Evolutionary conservation across 2,797 vertebrate species (phyloP).

Genomic region (Pangasius djambal): DNA sequence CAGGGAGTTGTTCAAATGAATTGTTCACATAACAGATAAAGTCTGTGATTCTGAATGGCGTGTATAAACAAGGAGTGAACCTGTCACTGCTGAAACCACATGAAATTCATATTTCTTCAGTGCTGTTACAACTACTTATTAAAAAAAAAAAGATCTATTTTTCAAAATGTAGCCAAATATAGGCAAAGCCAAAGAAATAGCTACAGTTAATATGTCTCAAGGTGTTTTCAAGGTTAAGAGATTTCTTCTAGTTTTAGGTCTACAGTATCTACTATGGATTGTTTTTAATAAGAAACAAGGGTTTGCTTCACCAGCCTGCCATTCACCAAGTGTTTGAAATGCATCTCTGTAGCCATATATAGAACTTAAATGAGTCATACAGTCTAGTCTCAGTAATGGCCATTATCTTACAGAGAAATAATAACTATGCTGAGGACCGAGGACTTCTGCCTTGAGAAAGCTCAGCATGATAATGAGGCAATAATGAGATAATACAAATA

Average conservation of each 20-base stretch:
- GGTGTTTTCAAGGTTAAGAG: not conserved
- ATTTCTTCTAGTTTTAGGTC: not conserved
- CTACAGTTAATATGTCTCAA: not conserved
- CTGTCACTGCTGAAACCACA: not conserved
- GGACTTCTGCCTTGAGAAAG: slow-evolving; percentile 11
- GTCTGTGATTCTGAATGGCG: not conserved
- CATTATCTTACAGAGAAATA: slow-evolving; percentile 14
- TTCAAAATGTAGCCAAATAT: not conserved
- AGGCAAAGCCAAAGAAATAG: not conserved
- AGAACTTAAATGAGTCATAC: not conserved
- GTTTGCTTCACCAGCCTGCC: not conserved
- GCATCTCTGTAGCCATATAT: not conserved
- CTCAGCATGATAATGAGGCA: slow-evolving; percentile 28
- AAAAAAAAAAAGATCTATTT: not conserved
- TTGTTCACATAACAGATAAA: not conserved
- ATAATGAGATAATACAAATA: slow-evolving; percentile 26
- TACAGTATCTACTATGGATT: not conserved
- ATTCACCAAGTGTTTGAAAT: not conserved
- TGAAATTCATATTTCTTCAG: not conserved
- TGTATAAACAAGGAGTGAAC: not conserved
- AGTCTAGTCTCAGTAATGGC: slow-evolving; percentile 22
- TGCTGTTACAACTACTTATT: not conserved
- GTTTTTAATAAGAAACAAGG: not conserved
- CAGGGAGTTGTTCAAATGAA: not conserved
- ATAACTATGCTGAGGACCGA: slow-evolving; percentile 16